These are phyloP conservation scores for Pteria penguin DNA, from an alignment of 2,888 invertebrate species.

Conservation along the genomic window DNA sequence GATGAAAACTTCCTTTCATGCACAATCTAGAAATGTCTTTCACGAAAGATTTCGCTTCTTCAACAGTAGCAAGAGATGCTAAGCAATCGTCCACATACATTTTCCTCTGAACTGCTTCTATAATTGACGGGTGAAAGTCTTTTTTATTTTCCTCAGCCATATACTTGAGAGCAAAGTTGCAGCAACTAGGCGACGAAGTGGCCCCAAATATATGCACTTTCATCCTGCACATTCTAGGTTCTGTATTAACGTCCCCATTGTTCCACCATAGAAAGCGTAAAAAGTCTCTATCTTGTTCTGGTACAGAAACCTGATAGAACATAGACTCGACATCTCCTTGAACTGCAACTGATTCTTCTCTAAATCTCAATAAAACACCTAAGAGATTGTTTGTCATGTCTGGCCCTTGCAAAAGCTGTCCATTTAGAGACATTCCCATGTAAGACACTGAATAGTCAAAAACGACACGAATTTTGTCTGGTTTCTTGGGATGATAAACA, in stretches of 20 bases:
- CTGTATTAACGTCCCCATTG: background rate
- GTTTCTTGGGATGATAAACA: slow-evolving; percentile 43
- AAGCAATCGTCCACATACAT: slow-evolving; percentile 35
- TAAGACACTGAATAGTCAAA: slow-evolving; percentile 46
- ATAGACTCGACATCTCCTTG: slow-evolving; percentile 46
- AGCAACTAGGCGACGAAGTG: slow-evolving; percentile 20
- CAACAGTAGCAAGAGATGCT: background rate
- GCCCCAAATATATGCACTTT: slow-evolving; percentile 28
- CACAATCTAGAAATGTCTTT: background rate
- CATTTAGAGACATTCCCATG: slow-evolving; percentile 29
- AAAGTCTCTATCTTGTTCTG: slow-evolving; percentile 33
- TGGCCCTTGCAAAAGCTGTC: slow-evolving; percentile 47
- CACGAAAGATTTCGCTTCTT: background rate
- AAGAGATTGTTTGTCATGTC: slow-evolving; percentile 51
- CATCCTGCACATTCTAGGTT: slow-evolving; percentile 22
- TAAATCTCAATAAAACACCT: slow-evolving; percentile 52
- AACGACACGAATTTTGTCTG: slow-evolving; percentile 46
- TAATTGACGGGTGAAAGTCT: background rate
- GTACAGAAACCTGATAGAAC: slow-evolving; percentile 47
- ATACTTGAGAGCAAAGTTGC: slow-evolving; percentile 6
- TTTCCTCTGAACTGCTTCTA: background rate
- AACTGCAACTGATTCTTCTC: slow-evolving; percentile 42
- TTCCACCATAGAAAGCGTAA: slow-evolving; percentile 48
- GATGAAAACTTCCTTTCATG: slow-evolving; percentile 22
- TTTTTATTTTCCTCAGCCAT: background rate